Base-by-base conservation (phyloP, 2,888 invertebrate species). In the Gerris lacustris region DNA sequence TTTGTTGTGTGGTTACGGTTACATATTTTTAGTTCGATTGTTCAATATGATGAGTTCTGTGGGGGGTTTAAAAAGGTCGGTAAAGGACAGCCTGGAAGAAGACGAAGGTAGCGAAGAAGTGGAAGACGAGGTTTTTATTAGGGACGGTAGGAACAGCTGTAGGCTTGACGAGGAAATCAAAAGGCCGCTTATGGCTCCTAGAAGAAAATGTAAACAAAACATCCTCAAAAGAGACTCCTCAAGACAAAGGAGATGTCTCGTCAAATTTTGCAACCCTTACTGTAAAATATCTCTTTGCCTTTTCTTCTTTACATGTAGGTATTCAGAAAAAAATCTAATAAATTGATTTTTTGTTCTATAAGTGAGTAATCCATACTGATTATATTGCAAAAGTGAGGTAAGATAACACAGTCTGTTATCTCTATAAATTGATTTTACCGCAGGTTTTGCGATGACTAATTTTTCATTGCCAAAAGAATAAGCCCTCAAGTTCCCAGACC, bases 51-150 rank as follows among this genome's bases (percentile, higher is more conserved):
- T 55, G 55, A 55, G 55, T 55, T 9, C 11, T 9, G 9, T 55
- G 11, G 55, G 9, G 11, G 15, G 2, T 77, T 85, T 84, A 76
- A 83, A 85, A 75, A 82, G 87, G 69, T 85, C 86, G 75, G 84
- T 88, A 66, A 82, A 86, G 73, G 89, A 89, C 79, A 88, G 86
- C 76, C 83, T 87, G 73, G 89, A 89, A 76, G 88, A 88, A 75
- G 80, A 81, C 67, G 89, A 89, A 74, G 85, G 87, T 74, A 82
- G 88, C 76, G 89, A 89, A 76, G 89, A 89, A 79, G 86, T 89
- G 15, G 89, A 90, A 77, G 89, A 90, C 79, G 89, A 90, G 79
- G 89, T 90, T 18, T 90, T 90, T 78, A 88, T 89, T 75, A 83
- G 88, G 73, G 88, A 89, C 81, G 88, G 88, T 18, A 85, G 86